A percentile compares a stretch with the other conserved stretches of the same genome.
These are phyloP conservation scores for Sycophila texana DNA, from an alignment of 2,888 invertebrate genomes.

Conservation along the genomic window DNA sequence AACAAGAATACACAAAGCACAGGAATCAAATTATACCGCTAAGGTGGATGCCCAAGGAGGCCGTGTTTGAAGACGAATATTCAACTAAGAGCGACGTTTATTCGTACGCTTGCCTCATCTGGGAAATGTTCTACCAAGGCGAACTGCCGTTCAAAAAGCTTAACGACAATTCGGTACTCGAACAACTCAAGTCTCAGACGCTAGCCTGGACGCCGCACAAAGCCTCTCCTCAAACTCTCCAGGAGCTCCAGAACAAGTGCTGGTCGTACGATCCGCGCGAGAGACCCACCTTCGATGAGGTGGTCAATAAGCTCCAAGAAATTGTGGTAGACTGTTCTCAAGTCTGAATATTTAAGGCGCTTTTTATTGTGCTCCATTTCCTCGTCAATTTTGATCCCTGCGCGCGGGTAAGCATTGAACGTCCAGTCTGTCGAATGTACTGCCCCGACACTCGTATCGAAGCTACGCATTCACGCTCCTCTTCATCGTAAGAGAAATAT, in stretches of 20 bases:
- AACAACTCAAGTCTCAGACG: conserved; percentile 80
- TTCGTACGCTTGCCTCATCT: conserved; percentile 91
- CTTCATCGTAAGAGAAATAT: conserved; percentile 1
- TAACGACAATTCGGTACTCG: conserved; percentile 85
- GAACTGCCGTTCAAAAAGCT: conserved; percentile 86
- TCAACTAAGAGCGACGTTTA: conserved; percentile 96
- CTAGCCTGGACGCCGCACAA: conserved; percentile 84
- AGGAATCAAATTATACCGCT: conserved; percentile 90
- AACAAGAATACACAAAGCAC: conserved; percentile 91
- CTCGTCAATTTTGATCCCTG: neutral
- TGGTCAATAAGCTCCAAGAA: conserved; percentile 77
- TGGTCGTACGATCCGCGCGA: conserved; percentile 83
- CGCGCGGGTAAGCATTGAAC: neutral
- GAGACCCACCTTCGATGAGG: conserved; percentile 82
- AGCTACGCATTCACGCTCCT: neutral
- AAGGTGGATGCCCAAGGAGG: conserved; percentile 94
- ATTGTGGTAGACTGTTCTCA: conserved; percentile 64
- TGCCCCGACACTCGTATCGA: neutral
- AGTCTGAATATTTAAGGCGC: conserved; percentile 27
- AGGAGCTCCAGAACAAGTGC: conserved; percentile 80
- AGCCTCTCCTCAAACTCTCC: conserved; percentile 80
- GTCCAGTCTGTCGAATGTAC: conserved; percentile 22
- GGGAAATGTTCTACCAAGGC: conserved; percentile 91
- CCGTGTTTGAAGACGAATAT: conserved; percentile 91
- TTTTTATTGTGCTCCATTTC: conserved; percentile 3